Evolutionary conservation across 2,888 invertebrate genomes (phyloP).

Genomic region (Luperina nickerlii): DNA sequence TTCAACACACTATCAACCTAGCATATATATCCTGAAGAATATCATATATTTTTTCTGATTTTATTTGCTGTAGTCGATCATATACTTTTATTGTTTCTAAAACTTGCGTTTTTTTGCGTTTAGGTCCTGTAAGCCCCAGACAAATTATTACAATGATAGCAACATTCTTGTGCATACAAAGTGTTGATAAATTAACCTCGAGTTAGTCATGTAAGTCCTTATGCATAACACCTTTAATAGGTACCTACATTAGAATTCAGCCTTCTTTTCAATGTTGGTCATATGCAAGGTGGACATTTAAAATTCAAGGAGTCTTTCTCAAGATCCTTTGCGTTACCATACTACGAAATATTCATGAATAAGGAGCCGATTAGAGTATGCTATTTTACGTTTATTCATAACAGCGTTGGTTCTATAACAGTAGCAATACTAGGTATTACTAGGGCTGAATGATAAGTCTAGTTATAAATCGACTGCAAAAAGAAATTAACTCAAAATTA

Average conservation of each 20-base stretch:
- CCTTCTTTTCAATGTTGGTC: constrained; percentile 39
- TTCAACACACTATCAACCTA: no score
- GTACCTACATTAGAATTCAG: constrained; percentile 30
- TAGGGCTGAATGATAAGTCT: not conserved
- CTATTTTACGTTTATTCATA: constrained; percentile 12
- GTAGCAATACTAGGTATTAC: not conserved
- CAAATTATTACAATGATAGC: constrained; percentile 44
- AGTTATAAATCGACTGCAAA: not conserved
- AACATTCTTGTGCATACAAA: constrained; percentile 32
- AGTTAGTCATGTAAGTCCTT: constrained; percentile 38
- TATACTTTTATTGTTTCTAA: no score
- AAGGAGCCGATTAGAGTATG: not conserved
- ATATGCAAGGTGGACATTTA: constrained; percentile 30
- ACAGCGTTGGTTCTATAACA: not conserved
- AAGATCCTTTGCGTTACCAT: constrained; percentile 27
- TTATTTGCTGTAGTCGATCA: no score
- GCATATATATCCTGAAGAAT: no score
- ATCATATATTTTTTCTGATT: no score
- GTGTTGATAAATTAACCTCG: constrained; percentile 24
- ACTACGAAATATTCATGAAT: constrained; percentile 37
- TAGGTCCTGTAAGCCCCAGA: not conserved
- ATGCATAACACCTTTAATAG: constrained; percentile 21
- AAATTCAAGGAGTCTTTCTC: constrained; percentile 32
- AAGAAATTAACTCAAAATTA: no score
- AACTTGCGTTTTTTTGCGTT: no score